These are phyloP conservation scores for Acanthopleura granulata DNA, from an alignment of 2,888 invertebrate genomes.

Conservation along the genomic window DNA sequence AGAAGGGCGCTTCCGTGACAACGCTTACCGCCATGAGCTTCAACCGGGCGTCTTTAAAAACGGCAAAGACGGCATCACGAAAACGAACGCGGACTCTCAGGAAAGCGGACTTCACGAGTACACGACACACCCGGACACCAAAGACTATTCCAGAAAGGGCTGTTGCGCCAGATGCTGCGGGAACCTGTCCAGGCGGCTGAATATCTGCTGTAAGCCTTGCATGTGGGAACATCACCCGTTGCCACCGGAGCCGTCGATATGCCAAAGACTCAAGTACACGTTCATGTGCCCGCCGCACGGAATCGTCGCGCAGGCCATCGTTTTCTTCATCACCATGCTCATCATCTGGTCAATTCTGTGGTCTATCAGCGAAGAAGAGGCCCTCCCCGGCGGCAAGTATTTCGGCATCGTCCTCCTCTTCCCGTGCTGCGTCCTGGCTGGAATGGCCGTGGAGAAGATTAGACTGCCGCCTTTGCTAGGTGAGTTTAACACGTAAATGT, in stretches of 20 bases:
- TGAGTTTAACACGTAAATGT: conserved; percentile 14
- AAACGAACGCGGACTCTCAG: background rate
- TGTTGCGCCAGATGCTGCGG: conserved; percentile 14
- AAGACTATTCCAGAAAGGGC: conserved; percentile 12
- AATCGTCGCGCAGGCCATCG: conserved; percentile 66
- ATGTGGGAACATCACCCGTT: conserved; percentile 49
- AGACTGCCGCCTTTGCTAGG: conserved; percentile 38
- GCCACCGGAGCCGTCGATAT: conserved; percentile 29
- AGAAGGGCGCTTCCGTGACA: background rate
- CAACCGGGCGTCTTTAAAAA: background rate
- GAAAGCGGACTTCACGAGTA: conserved; percentile 11
- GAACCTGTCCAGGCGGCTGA: background rate
- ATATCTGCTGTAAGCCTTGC: conserved; percentile 35
- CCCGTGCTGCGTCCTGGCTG: conserved; percentile 31
- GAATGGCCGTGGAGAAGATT: conserved; percentile 28
- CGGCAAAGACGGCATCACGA: background rate
- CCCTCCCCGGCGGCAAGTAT: conserved; percentile 39
- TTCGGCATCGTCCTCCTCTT: conserved; percentile 39
- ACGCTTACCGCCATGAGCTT: conserved; percentile 12
- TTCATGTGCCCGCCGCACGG: conserved; percentile 42
- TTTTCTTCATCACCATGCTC: conserved; percentile 23
- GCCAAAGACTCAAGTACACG: conserved; percentile 23
- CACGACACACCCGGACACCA: background rate
- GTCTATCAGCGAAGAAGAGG: conserved; percentile 29
- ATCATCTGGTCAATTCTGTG: conserved; percentile 29